A percentile compares a stretch with the other conserved stretches of the same genome.
Evolutionary conservation across 2,888 invertebrate genomes (phyloP).

Genomic region (Aquatica leii): DNA sequence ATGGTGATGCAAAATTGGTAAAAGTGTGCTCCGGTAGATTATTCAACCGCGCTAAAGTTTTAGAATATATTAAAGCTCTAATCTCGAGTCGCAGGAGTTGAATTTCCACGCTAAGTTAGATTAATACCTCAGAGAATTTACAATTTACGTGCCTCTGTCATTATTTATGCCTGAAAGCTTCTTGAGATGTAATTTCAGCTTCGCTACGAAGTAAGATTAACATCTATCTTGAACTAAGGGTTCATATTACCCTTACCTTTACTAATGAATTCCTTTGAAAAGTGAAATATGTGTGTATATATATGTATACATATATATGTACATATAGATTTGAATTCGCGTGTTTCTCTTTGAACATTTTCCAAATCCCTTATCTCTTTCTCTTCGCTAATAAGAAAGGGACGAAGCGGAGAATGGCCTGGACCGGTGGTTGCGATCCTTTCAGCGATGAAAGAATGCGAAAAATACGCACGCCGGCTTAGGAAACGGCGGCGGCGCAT

Average conservation of each 20-base stretch:
- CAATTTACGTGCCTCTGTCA: conserved; percentile 60
- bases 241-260: conserved; percentile 34
- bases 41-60: conserved; percentile 59
- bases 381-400: too few species aligned
- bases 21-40: conserved; percentile 49
- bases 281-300: too few species aligned
- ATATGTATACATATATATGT: too few species aligned
- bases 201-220: conserved; percentile 56
- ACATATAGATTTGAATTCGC: conserved; percentile 33
- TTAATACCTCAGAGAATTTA: conserved; percentile 63
- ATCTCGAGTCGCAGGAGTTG: conserved; percentile 61
- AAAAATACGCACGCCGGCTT: too few species aligned
- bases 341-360: conserved; percentile 27
- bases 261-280: conserved; percentile 38
- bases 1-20: conserved; percentile 19
- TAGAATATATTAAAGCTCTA: conserved; percentile 63
- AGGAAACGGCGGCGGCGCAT: conserved; percentile 26
- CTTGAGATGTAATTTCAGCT: conserved; percentile 61
- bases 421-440: too few species aligned
- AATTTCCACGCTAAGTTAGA: conserved; percentile 63
- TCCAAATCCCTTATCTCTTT: conserved; percentile 26
- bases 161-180: conserved; percentile 62
- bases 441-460: too few species aligned
- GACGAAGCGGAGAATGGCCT: too few species aligned
- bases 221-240: conserved; percentile 41